Evolutionary conservation across 2,113 vertebrate species (phyloP).

Genomic region (Poeciliopsis retropinna): DNA sequence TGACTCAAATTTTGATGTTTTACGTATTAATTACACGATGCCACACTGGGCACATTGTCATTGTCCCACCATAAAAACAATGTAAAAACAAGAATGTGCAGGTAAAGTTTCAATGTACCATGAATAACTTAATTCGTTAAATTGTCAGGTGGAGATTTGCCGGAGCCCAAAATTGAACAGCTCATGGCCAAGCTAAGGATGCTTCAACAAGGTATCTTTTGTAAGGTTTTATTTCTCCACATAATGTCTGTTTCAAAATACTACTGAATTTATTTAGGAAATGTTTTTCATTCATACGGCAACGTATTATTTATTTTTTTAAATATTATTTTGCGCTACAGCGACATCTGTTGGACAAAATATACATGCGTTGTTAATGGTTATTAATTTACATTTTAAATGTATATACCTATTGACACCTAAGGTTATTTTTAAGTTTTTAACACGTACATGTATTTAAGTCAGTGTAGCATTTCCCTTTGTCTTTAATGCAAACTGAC

Average conservation of each 20-base stretch:
- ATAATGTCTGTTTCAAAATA: not conserved
- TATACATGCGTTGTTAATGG: not conserved
- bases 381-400: not conserved
- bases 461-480: not conserved
- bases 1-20: not conserved
- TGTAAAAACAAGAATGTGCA: conserved; percentile 10
- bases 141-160: conserved; percentile 25
- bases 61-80: not conserved
- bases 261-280: not conserved
- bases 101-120: not conserved
- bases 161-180: conserved; percentile 51
- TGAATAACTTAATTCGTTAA: not conserved
- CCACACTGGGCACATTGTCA: conserved; percentile 34
- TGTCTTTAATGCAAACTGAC: too few species aligned
- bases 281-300: not conserved
- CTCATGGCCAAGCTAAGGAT: conserved; percentile 48
- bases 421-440: not conserved
- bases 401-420: not conserved
- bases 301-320: too few species aligned
- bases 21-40: conserved; percentile 27
- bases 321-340: not conserved
- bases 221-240: not conserved
- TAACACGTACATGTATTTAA: not conserved
- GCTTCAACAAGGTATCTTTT: conserved; percentile 60
- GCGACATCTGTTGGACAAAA: conserved; percentile 8